Evolutionary conservation across 2,797 vertebrate genomes (phyloP).

Genomic region (Acridotheres tristis): DNA sequence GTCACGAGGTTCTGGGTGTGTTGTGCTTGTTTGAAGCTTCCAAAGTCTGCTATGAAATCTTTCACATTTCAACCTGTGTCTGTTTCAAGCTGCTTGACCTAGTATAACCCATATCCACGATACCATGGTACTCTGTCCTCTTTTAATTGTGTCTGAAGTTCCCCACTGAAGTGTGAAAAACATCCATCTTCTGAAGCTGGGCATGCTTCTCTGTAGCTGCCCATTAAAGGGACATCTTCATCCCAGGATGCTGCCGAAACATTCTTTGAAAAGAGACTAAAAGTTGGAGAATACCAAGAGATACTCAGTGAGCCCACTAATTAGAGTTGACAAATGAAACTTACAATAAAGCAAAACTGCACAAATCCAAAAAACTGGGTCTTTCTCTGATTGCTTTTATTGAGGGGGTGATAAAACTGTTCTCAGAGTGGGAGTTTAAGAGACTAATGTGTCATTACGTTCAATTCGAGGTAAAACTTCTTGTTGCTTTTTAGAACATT

Average conservation of each 20-base stretch:
- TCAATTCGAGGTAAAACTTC: conserved; percentile 33
- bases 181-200: not conserved
- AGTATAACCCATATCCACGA: not conserved
- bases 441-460: conserved; percentile 13
- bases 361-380: not conserved
- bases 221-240: not conserved
- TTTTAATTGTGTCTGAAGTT: not conserved
- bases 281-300: not conserved
- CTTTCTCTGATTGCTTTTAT: not conserved
- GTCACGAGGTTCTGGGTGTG: not conserved
- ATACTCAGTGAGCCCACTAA: not conserved
- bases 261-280: not conserved
- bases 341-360: not conserved
- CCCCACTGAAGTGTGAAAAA: not conserved
- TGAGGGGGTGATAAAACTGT: not conserved
- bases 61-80: not conserved
- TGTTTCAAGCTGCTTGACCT: not conserved
- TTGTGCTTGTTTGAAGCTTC: not conserved
- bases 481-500: conserved; percentile 20
- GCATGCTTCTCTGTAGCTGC: not conserved
- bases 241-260: not conserved
- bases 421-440: not conserved
- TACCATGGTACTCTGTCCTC: not conserved
- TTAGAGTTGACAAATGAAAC: not conserved
- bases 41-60: not conserved